Conservation (phyloP, 2,888 invertebrate species). For the Trilocha varians region DNA sequence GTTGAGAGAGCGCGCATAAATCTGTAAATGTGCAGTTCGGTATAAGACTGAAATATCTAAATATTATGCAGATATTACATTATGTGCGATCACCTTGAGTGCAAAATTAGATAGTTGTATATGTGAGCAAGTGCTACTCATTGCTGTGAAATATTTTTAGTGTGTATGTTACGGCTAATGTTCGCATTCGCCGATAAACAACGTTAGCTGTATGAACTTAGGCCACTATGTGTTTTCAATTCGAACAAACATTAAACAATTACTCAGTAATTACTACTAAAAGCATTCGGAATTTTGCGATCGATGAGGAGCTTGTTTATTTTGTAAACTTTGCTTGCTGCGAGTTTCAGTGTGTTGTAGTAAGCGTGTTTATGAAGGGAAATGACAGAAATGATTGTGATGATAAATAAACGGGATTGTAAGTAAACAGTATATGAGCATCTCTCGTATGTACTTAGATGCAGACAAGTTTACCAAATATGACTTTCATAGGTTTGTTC, state of each 20-base stretch:
- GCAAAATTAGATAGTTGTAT: conserved; percentile 51
- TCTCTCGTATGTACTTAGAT: too few relatives aligned
- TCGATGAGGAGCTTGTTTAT: too few relatives aligned
- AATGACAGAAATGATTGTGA: too few relatives aligned
- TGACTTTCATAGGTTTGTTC: too few relatives aligned
- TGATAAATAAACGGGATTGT: too few relatives aligned
- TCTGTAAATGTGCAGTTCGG: conserved; percentile 34
- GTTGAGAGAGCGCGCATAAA: conserved; percentile 13
- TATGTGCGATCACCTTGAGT: conserved; percentile 51
- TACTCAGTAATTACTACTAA: too few relatives aligned
- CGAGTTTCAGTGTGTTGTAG: too few relatives aligned
- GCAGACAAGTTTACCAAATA: too few relatives aligned
- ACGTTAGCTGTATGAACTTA: not conserved
- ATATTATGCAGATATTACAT: conserved; percentile 52
- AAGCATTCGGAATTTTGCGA: too few relatives aligned
- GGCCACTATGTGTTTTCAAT: not conserved
- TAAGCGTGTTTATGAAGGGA: too few relatives aligned
- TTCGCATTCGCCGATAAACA: conserved; percentile 1
- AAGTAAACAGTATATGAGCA: too few relatives aligned
- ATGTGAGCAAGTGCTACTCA: conserved; percentile 33
- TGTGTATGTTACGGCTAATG: conserved; percentile 14
- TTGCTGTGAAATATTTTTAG: conserved; percentile 33
- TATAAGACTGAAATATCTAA: conserved; percentile 44
- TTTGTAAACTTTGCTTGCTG: too few relatives aligned
- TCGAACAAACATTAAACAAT: not conserved